These are phyloP conservation scores for Galemys pyrenaicus DNA, from an alignment of 2,113 vertebrate species.

Conservation along the genomic window DNA sequence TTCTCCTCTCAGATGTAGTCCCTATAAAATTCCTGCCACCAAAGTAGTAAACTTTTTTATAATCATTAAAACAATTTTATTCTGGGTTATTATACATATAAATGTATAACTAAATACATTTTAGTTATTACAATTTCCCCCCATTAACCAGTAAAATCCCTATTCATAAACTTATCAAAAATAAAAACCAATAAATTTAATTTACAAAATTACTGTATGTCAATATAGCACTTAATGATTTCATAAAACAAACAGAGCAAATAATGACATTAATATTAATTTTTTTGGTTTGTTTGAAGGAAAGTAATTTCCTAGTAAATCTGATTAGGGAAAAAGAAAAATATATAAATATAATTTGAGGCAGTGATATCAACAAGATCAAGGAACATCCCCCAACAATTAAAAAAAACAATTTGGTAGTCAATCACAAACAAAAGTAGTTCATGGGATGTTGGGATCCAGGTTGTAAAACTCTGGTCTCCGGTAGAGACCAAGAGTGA, in stretches of 20 bases:
- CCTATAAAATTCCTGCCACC: too few relatives aligned
- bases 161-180: background rate
- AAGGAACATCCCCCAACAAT: background rate
- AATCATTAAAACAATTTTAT: background rate
- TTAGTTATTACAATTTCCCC: background rate
- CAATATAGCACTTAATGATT: background rate
- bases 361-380: background rate
- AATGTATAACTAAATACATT: background rate
- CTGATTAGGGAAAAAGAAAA: background rate
- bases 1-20: too few relatives aligned
- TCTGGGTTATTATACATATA: background rate
- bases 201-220: background rate
- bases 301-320: background rate
- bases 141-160: background rate
- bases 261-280: background rate
- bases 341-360: background rate
- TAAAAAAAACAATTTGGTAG: background rate
- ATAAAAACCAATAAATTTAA: background rate
- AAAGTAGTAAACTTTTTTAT: background rate
- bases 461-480: background rate
- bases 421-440: background rate
- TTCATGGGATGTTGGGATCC: background rate
- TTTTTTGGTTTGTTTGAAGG: background rate
- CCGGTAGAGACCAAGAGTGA: background rate
- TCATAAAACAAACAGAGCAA: conserved; percentile 26